Evolutionary conservation across 2,797 vertebrate genomes (phyloP).

Genomic region (Thalassophryne amazonica): DNA sequence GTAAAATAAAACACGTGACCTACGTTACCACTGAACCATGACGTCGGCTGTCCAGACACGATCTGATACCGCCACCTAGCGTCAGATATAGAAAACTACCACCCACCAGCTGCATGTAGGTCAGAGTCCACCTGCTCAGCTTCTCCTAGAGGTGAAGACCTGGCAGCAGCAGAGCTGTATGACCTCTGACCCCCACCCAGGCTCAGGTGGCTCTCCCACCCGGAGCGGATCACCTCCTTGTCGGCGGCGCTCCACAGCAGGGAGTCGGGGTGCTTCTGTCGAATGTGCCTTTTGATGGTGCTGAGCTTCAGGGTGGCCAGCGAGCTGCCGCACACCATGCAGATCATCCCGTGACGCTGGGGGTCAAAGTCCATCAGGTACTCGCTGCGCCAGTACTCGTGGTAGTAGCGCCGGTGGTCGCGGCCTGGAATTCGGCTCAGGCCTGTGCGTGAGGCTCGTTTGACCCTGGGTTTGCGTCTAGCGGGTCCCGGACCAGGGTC

Average conservation of each 20-base stretch:
- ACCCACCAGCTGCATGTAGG: slow-evolving; percentile 62
- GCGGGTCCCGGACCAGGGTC: slow-evolving; percentile 69
- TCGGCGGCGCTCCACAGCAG: slow-evolving; percentile 87
- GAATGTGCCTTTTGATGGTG: slow-evolving; percentile 93
- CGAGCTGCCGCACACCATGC: slow-evolving; percentile 94
- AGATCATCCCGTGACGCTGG: slow-evolving; percentile 89
- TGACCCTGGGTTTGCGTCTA: slow-evolving; percentile 62
- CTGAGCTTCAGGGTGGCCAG: slow-evolving; percentile 91
- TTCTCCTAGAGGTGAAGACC: slow-evolving; percentile 37
- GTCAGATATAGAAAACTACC: too few relatives aligned
- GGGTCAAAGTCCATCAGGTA: slow-evolving; percentile 95
- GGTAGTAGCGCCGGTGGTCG: slow-evolving; percentile 93
- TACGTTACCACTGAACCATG: too few relatives aligned
- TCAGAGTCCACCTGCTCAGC: slow-evolving; percentile 56
- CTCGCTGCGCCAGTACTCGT: slow-evolving; percentile 92
- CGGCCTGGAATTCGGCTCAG: slow-evolving; percentile 87
- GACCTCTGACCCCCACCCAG: slow-evolving; percentile 69
- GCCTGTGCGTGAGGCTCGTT: slow-evolving; percentile 81
- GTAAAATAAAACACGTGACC: too few relatives aligned
- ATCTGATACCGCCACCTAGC: too few relatives aligned
- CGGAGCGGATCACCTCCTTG: slow-evolving; percentile 90
- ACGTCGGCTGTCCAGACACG: too few relatives aligned
- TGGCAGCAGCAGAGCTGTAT: slow-evolving; percentile 21
- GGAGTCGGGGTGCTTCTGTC: slow-evolving; percentile 91
- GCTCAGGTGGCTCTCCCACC: slow-evolving; percentile 89